phyloP scores from a whole-genome alignment of 2,888 invertebrate genomes.

The Andrena bicolor region DNA sequence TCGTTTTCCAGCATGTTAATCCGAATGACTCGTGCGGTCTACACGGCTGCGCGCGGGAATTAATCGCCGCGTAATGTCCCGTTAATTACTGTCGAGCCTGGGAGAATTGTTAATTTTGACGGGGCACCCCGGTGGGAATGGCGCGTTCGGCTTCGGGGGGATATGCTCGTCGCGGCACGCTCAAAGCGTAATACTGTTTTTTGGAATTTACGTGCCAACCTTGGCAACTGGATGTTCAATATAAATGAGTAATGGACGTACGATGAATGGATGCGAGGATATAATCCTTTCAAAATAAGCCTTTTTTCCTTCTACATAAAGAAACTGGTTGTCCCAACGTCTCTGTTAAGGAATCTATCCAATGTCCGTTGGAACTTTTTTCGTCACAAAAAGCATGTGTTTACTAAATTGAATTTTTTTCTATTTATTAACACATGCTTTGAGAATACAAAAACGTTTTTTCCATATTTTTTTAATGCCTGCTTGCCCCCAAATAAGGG shows the following conservation, averaged over 20 bases:
- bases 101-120: conserved; percentile 46
- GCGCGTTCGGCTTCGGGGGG: conserved; percentile 12
- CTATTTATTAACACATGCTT: no score
- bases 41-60: conserved; percentile 9
- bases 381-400: no score
- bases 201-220: not conserved
- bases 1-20: conserved; percentile 44
- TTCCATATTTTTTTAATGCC: no score
- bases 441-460: no score
- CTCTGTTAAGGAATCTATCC: no score
- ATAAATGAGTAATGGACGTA: conserved; percentile 1
- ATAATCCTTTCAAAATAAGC: no score
- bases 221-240: not conserved
- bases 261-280: not conserved
- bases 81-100: conserved; percentile 43
- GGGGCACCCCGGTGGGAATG: conserved; percentile 1
- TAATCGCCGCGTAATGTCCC: conserved; percentile 41
- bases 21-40: conserved; percentile 16
- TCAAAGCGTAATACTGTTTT: conserved; percentile 1
- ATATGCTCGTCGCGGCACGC: not conserved
- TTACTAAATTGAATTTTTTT: no score
- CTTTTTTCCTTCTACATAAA: no score
- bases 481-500: no score
- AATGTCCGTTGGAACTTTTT: no score
- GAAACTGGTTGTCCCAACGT: no score